Evolutionary conservation across 2,797 vertebrate species (phyloP), one percentile per base, ranked within the genome.

Genomic region (Podargus strigoides): DNA sequence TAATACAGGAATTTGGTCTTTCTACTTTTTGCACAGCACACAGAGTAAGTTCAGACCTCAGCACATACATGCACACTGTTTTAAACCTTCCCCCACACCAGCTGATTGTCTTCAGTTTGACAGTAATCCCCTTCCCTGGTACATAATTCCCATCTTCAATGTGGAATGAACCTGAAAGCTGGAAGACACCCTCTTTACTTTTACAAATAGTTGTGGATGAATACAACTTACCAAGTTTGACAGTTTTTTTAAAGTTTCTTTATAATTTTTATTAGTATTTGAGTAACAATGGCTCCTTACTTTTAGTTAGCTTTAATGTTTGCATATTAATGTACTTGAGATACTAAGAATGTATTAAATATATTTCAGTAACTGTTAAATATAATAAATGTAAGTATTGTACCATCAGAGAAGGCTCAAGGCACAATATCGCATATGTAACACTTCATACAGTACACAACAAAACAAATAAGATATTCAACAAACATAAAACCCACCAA

Each of bases 51-150:
- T 79, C 81, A 85, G 55, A 66, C 55, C 60, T 83, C 64, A 47
- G 34, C 41, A 78, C 26, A 46, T 36, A 46, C 26, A 46, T 66
- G 46, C 34, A 34, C 46, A 39, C 4, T 37, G n/a, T 69, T 91
- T 64, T 66, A 90, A 93, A 23, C 24, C 63, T 84, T 49, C 28
- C 24, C 19, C 26, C 58, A 28, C 6, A 19, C 27, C 69, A 81
- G 42, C 28, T 75, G 88, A 86, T 92, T 84, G 62, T 53, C 80
- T 92, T 93, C 85, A 62, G 49, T 75, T 50, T 94, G 80, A 81
- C 53, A 86, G 77, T 91, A 91, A 94, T 95, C 64, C 52, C 21
- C 23, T 90, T 90, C 30, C 37, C 62, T 90, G 46, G 59, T 70
- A 90, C 27, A 42, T 88, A 91, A 88, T 86, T 95, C 56, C 22